phyloP scores from a whole-genome alignment of 2,113 vertebrate species.

The Conger conger region DNA sequence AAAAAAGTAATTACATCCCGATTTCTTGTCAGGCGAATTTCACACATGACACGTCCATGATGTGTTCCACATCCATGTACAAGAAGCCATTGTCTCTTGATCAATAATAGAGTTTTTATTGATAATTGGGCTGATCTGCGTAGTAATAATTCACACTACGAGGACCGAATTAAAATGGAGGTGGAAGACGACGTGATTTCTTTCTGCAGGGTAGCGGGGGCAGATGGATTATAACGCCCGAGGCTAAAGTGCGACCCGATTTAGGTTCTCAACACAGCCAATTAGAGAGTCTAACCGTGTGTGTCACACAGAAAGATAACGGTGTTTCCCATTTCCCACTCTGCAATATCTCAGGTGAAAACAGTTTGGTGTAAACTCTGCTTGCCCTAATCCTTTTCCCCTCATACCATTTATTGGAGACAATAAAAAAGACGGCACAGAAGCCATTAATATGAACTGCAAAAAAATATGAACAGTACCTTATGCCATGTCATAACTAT shows the following conservation, averaged over 20 bases:
- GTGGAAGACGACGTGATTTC: neutral
- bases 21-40: neutral
- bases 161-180: no score
- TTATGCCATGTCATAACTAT: no score
- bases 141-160: neutral
- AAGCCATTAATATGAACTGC: no score
- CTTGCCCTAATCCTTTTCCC: no score
- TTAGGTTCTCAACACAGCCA: neutral
- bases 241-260: neutral
- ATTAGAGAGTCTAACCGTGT: neutral
- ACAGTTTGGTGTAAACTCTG: no score
- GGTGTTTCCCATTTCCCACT: neutral
- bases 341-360: no score
- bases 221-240: neutral
- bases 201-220: neutral
- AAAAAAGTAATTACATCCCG: neutral
- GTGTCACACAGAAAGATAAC: neutral
- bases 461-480: no score
- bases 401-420: no score
- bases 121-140: conserved; percentile 74
- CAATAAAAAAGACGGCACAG: no score
- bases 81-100: conserved; percentile 47
- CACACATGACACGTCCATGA: neutral
- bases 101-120: conserved; percentile 79
- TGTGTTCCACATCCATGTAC: neutral